Percentiles rank a stretch among this genome's conserved stretches.
These are phyloP conservation scores for Hedychridium roseum DNA, from an alignment of 2,888 invertebrate genomes.

Conservation along the genomic window DNA sequence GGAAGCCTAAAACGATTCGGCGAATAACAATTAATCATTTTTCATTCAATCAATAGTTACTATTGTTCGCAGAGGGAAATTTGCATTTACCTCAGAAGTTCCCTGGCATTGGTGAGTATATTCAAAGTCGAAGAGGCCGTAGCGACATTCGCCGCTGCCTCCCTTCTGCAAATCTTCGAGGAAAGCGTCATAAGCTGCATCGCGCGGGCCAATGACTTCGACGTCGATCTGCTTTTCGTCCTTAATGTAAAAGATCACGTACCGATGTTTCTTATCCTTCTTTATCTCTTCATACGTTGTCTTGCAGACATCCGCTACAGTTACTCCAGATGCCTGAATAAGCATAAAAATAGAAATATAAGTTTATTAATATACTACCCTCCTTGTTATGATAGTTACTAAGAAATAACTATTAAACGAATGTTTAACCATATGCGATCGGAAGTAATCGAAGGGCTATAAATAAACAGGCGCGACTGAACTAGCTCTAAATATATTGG, in stretches of 20 bases:
- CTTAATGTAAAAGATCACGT: conserved; percentile 95
- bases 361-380: no score
- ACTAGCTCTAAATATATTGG: no score
- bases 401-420: no score
- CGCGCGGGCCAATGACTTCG: conserved; percentile 88
- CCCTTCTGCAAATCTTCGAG: conserved; percentile 90
- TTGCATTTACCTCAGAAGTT: conserved; percentile 78
- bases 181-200: conserved; percentile 93
- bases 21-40: neutral
- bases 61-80: neutral
- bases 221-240: conserved; percentile 97
- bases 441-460: no score
- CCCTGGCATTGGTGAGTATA: conserved; percentile 98
- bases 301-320: conserved; percentile 94
- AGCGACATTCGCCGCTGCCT: conserved; percentile 95
- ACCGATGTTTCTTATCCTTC: conserved; percentile 96
- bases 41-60: neutral
- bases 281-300: conserved; percentile 96
- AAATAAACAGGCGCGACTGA: no score
- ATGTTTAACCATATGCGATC: no score
- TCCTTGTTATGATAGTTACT: no score
- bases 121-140: conserved; percentile 97
- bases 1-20: conserved; percentile 69
- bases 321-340: conserved; percentile 90
- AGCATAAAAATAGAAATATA: conserved; percentile 10